A percentile compares a stretch with the other conserved stretches of the same genome.
phyloP scores from a whole-genome alignment of 2,797 vertebrate genomes.

The Semotilus atromaculatus region DNA sequence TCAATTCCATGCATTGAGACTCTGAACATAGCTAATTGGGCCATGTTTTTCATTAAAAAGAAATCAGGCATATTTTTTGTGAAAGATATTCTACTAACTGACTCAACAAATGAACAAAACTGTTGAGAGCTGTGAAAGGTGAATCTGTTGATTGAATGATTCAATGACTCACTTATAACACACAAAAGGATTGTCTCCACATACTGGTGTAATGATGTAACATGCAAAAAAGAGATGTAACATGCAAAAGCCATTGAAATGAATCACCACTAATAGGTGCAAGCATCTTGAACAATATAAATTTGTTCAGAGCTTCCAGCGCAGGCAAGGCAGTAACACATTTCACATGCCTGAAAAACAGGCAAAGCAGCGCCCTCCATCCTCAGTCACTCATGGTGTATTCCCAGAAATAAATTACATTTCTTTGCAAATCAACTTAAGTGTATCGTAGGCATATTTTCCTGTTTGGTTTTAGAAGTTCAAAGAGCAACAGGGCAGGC shows the following conservation, averaged over 20 bases:
- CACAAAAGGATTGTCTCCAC: neutral
- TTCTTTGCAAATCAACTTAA: slow-evolving; percentile 38
- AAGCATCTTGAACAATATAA: slow-evolving; percentile 6
- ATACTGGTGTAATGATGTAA: neutral
- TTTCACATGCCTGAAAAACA: slow-evolving; percentile 37
- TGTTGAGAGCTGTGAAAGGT: neutral
- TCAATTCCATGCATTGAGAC: neutral
- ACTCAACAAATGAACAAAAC: neutral
- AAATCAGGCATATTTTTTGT: neutral
- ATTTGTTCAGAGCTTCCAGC: neutral
- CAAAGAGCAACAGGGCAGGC: slow-evolving; percentile 30
- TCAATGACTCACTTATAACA: neutral
- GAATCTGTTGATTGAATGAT: neutral
- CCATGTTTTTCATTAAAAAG: neutral
- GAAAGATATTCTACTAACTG: neutral
- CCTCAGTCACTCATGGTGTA: neutral
- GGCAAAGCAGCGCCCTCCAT: slow-evolving; percentile 18
- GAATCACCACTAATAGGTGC: neutral
- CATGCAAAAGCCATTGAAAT: neutral
- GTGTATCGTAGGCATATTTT: slow-evolving; percentile 3
- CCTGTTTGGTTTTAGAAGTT: slow-evolving; percentile 26
- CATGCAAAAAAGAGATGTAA: neutral
- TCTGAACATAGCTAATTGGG: neutral
- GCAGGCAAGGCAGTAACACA: neutral
- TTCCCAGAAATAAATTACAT: neutral